Base-by-base conservation (phyloP, 2,888 invertebrate genomes). In the Ophraella communa region DNA sequence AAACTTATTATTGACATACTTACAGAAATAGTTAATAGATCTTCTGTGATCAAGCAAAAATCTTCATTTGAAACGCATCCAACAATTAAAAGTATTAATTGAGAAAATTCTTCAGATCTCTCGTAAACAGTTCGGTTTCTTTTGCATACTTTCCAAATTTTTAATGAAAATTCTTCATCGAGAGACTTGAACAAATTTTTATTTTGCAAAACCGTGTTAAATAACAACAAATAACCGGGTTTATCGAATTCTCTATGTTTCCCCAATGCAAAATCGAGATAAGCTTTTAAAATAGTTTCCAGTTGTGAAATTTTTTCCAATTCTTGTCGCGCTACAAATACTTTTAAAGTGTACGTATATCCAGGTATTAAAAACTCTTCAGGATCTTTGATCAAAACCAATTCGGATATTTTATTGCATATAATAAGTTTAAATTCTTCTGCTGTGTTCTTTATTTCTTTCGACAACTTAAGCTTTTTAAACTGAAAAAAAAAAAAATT, bases 21-120 rank as follows among this genome's bases (percentile, higher is more conserved):
- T 76, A 80, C 80, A n/a, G 75, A 73, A 52, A 68, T 62, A 60
- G 69, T 49, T n/a, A 76, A 58, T 59, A 81, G 70, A 70, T 81
- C 78, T 8, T 67, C 51, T 7, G 73, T 69, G 52, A 80, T 68
- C 10, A 55, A 56, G 21, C 63, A 30, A 68, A 81, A 82, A 33
- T 78, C 63, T 23, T 81, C 78, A 60, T 76, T 76, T 4, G 78
- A 70, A 30, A 80, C 75, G 52, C 76, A 73, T 58, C 77, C 76
- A 35, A 78, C 73, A 45, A 81, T 75, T 49, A 80, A 66, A 10
- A 72, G 68, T 10, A 79, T 65, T 35, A 81, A 64, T 65, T 77
- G 78, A 1, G 77, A 72, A 71, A 74, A 78, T 24, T 80, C 76
- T 4, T 79, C 76, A 21, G 59, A 52, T 45, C 69, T 55, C 27